Base-by-base conservation (phyloP, 2,113 vertebrate species). In the Clarias batrachus region DNA sequence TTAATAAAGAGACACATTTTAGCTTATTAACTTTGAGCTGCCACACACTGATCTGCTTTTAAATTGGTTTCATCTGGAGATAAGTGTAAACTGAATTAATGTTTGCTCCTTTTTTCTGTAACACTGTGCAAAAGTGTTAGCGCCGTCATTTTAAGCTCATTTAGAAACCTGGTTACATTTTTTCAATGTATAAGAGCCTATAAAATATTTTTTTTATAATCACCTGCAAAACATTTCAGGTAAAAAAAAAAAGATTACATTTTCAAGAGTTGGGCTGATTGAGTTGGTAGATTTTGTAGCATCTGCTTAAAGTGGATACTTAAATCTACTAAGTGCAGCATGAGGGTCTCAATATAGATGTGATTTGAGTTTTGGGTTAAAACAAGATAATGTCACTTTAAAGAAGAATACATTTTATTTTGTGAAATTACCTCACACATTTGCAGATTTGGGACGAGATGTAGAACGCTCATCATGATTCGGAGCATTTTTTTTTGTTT, bases 351-450 rank as follows among this genome's bases (percentile, higher is more conserved):
- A 33, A 8, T 82, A 25, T 21, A 27, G 23, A 54, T 56, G 21
- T 17, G 9, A 19, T 48, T 74, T 13, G 54, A 62, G 19, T 30
- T 27, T 70, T 23, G 10, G 21, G 48, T 56, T 59, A 19, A 73
- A 71, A 71, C 8, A 27, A 16, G 17, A 8, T 74, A 84, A n/a
- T 11, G 16, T 76, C 71, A 76, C 83, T 54, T 76, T 85, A 30
- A 77, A 7, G 30, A 84, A 37, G 14, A 83, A 76, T 27, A 16
- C 33, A 14, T 60, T 77, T 54, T 3, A 85, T 63, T 77, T 13
- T 59, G 16, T 68, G n/a, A 30, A 23, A 3, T 63, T 25, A 78
- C 48, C 48, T 54, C 59, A 30, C 16, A 30, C 52, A 9, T 30
- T 63, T 48, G 11, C 70, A 27, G 41, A 76, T 57, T 19, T 54